These are phyloP conservation scores for Cosmia pyralina DNA, from an alignment of 2,888 invertebrate genomes.

Conservation along the genomic window DNA sequence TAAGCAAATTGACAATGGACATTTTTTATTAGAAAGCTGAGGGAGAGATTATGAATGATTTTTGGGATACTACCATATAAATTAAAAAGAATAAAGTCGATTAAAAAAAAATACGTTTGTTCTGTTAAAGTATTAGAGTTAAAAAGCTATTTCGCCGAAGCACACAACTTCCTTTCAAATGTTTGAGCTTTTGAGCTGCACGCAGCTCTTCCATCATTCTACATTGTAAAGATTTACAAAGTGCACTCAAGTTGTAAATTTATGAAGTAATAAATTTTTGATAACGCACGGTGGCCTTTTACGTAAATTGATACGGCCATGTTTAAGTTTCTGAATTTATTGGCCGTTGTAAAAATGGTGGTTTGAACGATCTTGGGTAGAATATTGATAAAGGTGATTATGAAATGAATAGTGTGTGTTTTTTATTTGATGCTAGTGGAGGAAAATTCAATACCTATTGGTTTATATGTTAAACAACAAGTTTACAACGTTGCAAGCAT, in stretches of 20 bases:
- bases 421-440: background rate
- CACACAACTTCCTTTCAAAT: conserved; percentile 43
- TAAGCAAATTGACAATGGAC: too few relatives aligned
- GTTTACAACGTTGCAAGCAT: background rate
- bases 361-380: conserved; percentile 22
- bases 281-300: conserved; percentile 71
- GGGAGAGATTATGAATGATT: too few relatives aligned
- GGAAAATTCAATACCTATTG: background rate
- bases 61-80: too few relatives aligned
- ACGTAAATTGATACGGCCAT: conserved; percentile 72
- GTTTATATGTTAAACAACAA: background rate
- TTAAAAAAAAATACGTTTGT: too few relatives aligned
- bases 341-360: conserved; percentile 60
- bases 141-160: conserved; percentile 14
- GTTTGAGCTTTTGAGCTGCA: conserved; percentile 39
- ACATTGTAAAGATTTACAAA: conserved; percentile 60
- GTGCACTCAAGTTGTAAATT: conserved; percentile 68
- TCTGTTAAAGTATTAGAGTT: background rate
- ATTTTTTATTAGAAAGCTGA: too few relatives aligned
- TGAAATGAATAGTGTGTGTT: conserved; percentile 15
- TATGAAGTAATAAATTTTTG: conserved; percentile 71
- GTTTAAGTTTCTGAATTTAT: conserved; percentile 71
- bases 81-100: background rate
- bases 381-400: background rate
- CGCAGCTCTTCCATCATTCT: conserved; percentile 51